A percentile compares a stretch with the other conserved stretches of the same genome.
Conservation (phyloP, 2,113 vertebrate species). For the Micronisus gabar region DNA sequence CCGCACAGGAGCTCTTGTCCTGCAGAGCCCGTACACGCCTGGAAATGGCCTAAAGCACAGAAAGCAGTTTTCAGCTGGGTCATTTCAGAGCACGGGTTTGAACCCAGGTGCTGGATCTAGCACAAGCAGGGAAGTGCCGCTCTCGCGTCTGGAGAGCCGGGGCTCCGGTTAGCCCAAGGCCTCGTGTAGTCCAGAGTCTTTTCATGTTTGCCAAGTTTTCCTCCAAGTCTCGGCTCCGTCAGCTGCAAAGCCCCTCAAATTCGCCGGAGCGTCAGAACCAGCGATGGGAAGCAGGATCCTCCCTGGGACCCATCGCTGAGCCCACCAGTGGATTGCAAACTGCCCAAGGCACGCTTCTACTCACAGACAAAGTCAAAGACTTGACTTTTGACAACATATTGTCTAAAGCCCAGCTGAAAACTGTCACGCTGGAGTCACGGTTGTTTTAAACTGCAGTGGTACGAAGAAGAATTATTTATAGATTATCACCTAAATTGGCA, state of each 20-base stretch:
- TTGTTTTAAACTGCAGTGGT: background rate
- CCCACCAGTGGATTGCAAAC: background rate
- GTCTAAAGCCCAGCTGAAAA: background rate
- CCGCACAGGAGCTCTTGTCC: background rate
- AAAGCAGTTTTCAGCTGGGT: background rate
- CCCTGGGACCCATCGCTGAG: background rate
- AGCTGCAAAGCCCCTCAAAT: background rate
- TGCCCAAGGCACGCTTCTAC: background rate
- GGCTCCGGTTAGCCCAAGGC: background rate
- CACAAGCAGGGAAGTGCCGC: too few species aligned
- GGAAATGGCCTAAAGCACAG: background rate
- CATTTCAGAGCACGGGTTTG: background rate
- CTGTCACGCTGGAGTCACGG: background rate
- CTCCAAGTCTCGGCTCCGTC: background rate
- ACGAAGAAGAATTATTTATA: background rate
- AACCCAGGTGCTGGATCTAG: too few species aligned
- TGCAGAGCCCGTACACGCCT: background rate
- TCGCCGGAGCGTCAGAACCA: fast-evolving
- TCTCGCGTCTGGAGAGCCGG: background rate
- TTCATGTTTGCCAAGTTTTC: background rate
- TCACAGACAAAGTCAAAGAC: background rate
- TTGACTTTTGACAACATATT: background rate
- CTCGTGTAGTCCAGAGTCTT: background rate
- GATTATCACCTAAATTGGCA: background rate
- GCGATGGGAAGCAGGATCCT: background rate